Base-by-base conservation (phyloP, 2,797 vertebrate genomes). In the Phoxinus dragarum region DNA sequence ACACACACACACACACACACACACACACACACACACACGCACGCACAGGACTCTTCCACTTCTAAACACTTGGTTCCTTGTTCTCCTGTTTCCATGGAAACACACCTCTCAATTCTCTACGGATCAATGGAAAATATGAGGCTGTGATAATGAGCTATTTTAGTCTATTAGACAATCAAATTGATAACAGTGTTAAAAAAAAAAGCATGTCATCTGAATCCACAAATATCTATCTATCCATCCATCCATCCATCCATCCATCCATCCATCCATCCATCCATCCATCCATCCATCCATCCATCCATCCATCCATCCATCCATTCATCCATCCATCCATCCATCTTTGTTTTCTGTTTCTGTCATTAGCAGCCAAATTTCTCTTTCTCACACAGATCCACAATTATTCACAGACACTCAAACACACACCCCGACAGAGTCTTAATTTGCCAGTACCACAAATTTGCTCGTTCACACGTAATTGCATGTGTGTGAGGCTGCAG, bases 1-100 rank as follows among this genome's bases (percentile, higher is more conserved):
- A 68, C 40, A 82, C 52, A 74, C 34, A 69, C 64, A 74, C 71
- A 72, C 40, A 40, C 40, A 27, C 34, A 73, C 17, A 67, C 47
- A 66, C 34, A 40, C 49, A 78, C 23, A 56, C 27, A 82, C 49
- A 54, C 23, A 68, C 38, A 69, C 71, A 72, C 54, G 52, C 38
- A 9, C n/a, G 74, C 68, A 72, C 87, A 86, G 54, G 0, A 74
- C 83, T 85, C 80, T 75, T n/a, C 84, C 66, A 73, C 86, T 86
- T 66, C 1, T 88, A 77, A 80, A 84, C 86, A 87, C 84, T 90
- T 76, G 36, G 81, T 66, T 81, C 82, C 91, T 92, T 92, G 90
- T 90, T 91, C 93, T 93, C 86, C 90, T 92, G 94, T 94, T 94
- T 93, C 93, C 93, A 94, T 94, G 92, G 92, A 87, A 92, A 95